Conservation (phyloP, 2,113 vertebrate species). For the Patagioenas fasciata region DNA sequence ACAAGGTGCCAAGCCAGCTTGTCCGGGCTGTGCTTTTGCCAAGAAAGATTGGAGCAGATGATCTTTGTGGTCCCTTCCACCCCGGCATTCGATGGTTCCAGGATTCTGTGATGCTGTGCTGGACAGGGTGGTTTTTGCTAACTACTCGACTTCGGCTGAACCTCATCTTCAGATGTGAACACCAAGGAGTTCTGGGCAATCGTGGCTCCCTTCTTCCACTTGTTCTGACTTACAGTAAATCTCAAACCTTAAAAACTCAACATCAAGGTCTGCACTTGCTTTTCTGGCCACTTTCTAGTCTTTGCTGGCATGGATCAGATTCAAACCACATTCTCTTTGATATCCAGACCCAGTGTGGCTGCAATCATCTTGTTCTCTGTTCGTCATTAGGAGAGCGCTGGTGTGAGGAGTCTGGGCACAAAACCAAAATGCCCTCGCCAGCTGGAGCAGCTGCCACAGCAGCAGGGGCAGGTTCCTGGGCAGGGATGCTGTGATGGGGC, state of each 20-base stretch:
- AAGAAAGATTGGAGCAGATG: too few relatives aligned
- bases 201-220: background rate
- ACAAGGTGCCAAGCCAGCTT: too few relatives aligned
- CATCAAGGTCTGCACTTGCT: conserved; percentile 1
- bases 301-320: background rate
- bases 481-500: too few relatives aligned
- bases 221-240: background rate
- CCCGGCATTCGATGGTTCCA: too few relatives aligned
- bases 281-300: background rate
- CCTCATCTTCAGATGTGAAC: fast-evolving
- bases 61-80: too few relatives aligned
- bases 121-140: background rate
- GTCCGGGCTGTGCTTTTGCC: too few relatives aligned
- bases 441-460: too few relatives aligned
- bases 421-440: background rate
- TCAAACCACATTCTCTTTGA: background rate
- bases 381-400: background rate
- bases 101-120: fast-evolving
- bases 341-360: background rate
- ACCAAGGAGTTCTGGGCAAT: background rate
- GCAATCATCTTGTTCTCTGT: background rate
- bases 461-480: too few relatives aligned
- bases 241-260: background rate
- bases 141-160: background rate
- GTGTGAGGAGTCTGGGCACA: background rate